Evolutionary conservation across 1,140 invertebrate species (phyloP).

Genomic region (Apis florea): DNA sequence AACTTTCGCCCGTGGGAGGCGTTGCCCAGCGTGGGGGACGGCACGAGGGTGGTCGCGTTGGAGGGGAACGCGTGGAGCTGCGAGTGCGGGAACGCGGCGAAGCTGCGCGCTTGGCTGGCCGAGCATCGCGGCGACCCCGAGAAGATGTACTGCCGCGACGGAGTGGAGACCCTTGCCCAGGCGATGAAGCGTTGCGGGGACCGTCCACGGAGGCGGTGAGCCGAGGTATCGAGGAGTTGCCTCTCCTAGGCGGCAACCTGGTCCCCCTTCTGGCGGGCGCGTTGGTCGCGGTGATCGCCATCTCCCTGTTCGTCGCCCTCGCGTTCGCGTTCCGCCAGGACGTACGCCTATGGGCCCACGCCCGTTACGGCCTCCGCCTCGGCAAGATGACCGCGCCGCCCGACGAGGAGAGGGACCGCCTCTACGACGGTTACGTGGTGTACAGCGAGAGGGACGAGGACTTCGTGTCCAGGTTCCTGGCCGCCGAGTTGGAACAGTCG

Average conservation of each 20-base stretch:
- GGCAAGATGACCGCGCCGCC: slow-evolving; percentile 83
- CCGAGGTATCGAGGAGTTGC: slow-evolving; percentile 76
- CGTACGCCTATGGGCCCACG: slow-evolving; percentile 87
- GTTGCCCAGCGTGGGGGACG: slow-evolving; percentile 85
- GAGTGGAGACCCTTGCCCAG: slow-evolving; percentile 82
- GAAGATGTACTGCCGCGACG: slow-evolving; percentile 85
- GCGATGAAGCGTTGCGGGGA: slow-evolving; percentile 84
- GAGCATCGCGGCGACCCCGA: slow-evolving; percentile 85
- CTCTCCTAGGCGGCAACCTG: slow-evolving; percentile 82
- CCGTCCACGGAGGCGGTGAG: slow-evolving; percentile 72
- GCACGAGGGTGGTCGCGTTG: slow-evolving; percentile 85
- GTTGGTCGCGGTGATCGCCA: slow-evolving; percentile 86
- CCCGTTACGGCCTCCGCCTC: slow-evolving; percentile 87
- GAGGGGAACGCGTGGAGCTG: slow-evolving; percentile 94
- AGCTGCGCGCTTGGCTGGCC: slow-evolving; percentile 88
- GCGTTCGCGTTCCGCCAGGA: slow-evolving; percentile 89
- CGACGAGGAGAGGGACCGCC: slow-evolving; percentile 85
- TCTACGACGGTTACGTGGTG: slow-evolving; percentile 93
- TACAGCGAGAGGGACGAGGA: slow-evolving; percentile 93
- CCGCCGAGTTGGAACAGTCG: slow-evolving; percentile 89
- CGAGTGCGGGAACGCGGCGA: slow-evolving; percentile 90
- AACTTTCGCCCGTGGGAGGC: slow-evolving; percentile 89
- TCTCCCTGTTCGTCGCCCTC: slow-evolving; percentile 85
- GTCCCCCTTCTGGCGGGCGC: slow-evolving; percentile 87
- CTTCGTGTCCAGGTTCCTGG: slow-evolving; percentile 88